Evolutionary conservation across 2,113 vertebrate species (phyloP).

Genomic region (Ardeotis arabs): DNA sequence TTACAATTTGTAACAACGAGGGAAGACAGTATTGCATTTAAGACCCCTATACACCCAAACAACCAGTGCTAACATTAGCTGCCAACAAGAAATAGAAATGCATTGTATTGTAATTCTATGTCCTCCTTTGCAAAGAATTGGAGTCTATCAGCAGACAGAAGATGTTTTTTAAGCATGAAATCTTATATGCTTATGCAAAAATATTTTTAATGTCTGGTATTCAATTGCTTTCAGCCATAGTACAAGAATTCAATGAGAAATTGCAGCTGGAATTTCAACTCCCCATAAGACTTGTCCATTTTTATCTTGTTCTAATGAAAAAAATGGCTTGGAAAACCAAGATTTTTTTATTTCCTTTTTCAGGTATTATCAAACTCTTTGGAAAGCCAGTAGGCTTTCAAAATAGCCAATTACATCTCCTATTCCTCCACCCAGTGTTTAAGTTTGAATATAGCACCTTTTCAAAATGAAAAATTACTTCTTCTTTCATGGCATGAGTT

Average conservation of each 20-base stretch:
- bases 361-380: not conserved
- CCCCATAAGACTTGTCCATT: not conserved
- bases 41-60: not conserved
- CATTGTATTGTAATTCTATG: not conserved
- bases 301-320: not conserved
- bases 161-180: not conserved
- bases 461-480: not conserved
- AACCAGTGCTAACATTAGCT: not conserved
- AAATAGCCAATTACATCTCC: not conserved
- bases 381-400: not conserved
- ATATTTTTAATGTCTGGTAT: not conserved
- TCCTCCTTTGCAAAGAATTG: not conserved
- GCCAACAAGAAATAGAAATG: not conserved
- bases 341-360: not conserved
- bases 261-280: not conserved
- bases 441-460: not conserved
- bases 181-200: not conserved
- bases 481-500: not conserved
- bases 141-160: not conserved
- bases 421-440: not conserved
- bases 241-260: not conserved
- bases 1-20: not conserved
- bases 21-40: not conserved
- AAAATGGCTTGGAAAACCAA: not conserved
- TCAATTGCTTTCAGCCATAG: not conserved